Evolutionary conservation across 1,140 invertebrate genomes (phyloP), one percentile per base, ranked within the genome.

Genomic region (Aphis gossypii): DNA sequence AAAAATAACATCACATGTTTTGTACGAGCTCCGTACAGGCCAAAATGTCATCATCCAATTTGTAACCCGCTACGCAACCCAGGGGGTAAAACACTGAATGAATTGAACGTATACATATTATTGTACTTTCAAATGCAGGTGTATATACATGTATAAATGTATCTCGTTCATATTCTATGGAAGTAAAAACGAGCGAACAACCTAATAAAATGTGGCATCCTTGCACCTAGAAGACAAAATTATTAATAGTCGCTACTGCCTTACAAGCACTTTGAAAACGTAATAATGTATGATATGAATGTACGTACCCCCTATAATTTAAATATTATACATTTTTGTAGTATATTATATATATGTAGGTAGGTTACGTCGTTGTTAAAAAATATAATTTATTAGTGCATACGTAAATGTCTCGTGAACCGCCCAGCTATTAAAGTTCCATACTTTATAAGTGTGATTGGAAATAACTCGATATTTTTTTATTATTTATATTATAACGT

Each of bases 31-130:
- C 21, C 44, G 7, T 41, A n/a, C 25, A 41, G 54, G 54, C 48
- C 76, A 51, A 84, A 84, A 93, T 93, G 92, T 93, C 92, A 86
- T 93, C 92, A 38, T 93, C 82, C 51, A 93, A 93, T 93, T 93
- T 93, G 92, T 93, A 56, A 93, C 92, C 92, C 92, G 92, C 76
- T 23, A 93, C 23, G 82, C 82, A 41, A 86, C 92, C 48, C 92
- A 51, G 92, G 92, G 82, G 92, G 82, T 86, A 86, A 93, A 93
- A 84, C 48, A 93, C 82, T n/a, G 48, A 44, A 86, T 41, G 48
- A n/a, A 86, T 93, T 56, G 46, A 86, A 86, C 82, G 35, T 54
- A 51, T 35, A 54, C n/a, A 51, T 35, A 86, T 38, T 90, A 44
- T 21, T 44, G 25, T 90, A n/a, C 11, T 60, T 44, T 44, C 9